Evolutionary conservation across 2,113 vertebrate genomes (phyloP).

Genomic region (Bolborhynchus lineola): DNA sequence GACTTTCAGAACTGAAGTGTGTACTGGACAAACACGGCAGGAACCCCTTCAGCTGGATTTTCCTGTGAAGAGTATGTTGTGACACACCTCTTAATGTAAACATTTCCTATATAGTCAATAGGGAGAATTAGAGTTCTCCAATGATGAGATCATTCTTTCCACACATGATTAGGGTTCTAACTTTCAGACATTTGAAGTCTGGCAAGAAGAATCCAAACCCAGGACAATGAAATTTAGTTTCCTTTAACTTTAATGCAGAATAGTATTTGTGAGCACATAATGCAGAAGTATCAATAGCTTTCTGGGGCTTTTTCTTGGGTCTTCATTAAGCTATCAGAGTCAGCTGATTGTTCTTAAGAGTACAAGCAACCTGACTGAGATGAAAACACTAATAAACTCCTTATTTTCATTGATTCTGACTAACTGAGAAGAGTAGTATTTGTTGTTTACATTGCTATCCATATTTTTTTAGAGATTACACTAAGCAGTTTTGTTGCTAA

Average conservation of each 20-base stretch:
- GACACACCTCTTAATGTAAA: neutral
- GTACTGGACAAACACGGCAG: neutral
- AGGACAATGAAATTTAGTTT: neutral
- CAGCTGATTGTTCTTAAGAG: neutral
- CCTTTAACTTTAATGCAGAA: neutral
- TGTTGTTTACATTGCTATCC: neutral
- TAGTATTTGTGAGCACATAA: neutral
- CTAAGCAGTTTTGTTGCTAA: slow-evolving; percentile 30
- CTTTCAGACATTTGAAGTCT: neutral
- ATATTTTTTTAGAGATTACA: neutral
- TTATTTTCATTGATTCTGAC: neutral
- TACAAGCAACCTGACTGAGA: neutral
- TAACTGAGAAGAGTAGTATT: neutral
- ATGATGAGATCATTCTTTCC: neutral
- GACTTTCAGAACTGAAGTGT: neutral
- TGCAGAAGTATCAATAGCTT: neutral
- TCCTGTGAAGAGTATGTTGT: neutral
- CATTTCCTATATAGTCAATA: neutral
- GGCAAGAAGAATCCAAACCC: neutral
- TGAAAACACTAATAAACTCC: neutral
- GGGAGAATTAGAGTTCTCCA: neutral
- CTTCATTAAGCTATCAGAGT: neutral
- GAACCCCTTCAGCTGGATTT: neutral
- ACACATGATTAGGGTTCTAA: neutral
- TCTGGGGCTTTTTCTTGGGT: neutral